phyloP scores from a whole-genome alignment of 2,888 invertebrate species.

The Eremobia ochroleuca region DNA sequence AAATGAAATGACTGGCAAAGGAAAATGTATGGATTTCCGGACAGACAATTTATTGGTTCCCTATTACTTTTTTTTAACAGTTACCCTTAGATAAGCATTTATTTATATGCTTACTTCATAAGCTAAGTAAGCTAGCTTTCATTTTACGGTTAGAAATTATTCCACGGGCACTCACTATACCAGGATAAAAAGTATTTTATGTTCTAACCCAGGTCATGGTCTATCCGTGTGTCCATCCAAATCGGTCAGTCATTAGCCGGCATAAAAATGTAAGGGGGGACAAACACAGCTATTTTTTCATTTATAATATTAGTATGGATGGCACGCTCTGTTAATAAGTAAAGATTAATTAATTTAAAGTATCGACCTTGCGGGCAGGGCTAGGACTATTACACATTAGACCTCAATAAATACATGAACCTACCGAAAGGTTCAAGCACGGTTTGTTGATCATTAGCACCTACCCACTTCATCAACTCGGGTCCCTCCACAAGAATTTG shows the following conservation, averaged over 20 bases:
- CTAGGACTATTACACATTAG: no score
- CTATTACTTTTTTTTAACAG: not conserved
- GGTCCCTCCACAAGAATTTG: not conserved
- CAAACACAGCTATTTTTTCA: no score
- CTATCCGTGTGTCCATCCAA: not conserved
- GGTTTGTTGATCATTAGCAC: not conserved
- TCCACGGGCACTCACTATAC: no score
- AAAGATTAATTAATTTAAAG: no score
- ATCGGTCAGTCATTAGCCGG: not conserved
- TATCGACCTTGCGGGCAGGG: no score
- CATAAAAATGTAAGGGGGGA: no score
- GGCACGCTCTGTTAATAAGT: no score
- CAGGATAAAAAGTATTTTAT: not conserved
- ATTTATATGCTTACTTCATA: not conserved
- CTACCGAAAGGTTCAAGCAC: not conserved
- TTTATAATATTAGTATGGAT: no score
- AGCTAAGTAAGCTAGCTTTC: not conserved
- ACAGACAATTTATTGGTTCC: slow-evolving; percentile 10
- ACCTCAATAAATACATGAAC: not conserved
- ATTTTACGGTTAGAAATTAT: no score
- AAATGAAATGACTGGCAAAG: slow-evolving; percentile 31
- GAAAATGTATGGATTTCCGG: slow-evolving; percentile 18
- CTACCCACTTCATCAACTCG: not conserved
- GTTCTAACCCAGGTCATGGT: no score
- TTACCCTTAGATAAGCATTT: no score